Percentiles rank a stretch among this genome's conserved stretches.
These are phyloP conservation scores for Parnassius glacialis DNA, from an alignment of 2,888 invertebrate genomes.

Conservation along the genomic window DNA sequence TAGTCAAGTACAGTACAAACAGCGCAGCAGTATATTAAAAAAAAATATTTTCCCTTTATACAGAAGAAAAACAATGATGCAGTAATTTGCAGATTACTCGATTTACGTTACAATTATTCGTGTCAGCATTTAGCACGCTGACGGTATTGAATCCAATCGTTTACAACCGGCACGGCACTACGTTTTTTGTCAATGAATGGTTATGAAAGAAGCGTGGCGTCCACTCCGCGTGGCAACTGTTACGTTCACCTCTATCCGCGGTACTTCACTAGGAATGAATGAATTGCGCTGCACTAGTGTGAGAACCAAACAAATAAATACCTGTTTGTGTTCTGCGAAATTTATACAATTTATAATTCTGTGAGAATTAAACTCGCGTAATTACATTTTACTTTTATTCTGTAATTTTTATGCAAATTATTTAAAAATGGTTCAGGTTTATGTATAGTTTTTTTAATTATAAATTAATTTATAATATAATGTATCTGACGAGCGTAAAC, in stretches of 20 bases:
- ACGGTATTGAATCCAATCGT: slow-evolving; percentile 16
- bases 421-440: background rate
- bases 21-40: no score
- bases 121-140: slow-evolving; percentile 10
- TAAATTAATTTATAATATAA: no score
- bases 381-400: background rate
- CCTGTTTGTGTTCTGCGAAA: no score
- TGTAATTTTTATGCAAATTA: background rate
- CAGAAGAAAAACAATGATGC: background rate
- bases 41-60: no score
- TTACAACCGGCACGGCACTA: slow-evolving; percentile 20
- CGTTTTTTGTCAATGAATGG: slow-evolving; percentile 48
- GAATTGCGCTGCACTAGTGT: slow-evolving; percentile 38
- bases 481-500: no score
- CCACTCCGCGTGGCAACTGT: slow-evolving; percentile 37
- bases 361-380: background rate
- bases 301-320: slow-evolving; percentile 32
- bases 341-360: no score
- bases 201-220: slow-evolving; percentile 41
- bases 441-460: no score
- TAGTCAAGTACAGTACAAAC: no score
- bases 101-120: slow-evolving; percentile 5
- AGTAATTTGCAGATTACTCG: slow-evolving; percentile 1
- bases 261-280: slow-evolving; percentile 41
- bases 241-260: slow-evolving; percentile 45